These are phyloP conservation scores for Hyles vespertilio DNA, from an alignment of 1,140 invertebrate genomes.

Conservation along the genomic window DNA sequence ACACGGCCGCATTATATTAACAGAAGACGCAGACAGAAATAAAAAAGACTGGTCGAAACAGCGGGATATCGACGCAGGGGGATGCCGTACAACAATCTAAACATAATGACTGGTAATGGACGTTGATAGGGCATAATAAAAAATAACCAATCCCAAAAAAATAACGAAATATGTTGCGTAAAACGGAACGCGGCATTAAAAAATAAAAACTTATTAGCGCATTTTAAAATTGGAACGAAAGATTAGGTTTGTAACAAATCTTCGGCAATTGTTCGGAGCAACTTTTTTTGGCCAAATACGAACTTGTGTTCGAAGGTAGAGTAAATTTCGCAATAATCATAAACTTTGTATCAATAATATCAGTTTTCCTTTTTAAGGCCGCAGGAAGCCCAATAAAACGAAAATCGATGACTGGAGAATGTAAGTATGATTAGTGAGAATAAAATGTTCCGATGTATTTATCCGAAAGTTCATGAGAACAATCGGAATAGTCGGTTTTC, in stretches of 20 bases:
- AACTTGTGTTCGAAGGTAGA: background rate
- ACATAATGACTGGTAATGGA: slow-evolving; percentile 55
- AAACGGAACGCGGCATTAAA: slow-evolving; percentile 18
- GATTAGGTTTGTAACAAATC: slow-evolving; percentile 1
- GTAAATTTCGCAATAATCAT: too few species aligned
- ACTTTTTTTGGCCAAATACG: background rate
- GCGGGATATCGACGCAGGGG: slow-evolving; percentile 35
- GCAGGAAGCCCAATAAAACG: background rate
- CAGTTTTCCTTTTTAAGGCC: too few species aligned
- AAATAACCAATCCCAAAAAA: slow-evolving; percentile 27
- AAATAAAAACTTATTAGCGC: slow-evolving; percentile 6
- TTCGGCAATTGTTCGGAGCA: background rate
- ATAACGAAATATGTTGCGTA: slow-evolving; percentile 20
- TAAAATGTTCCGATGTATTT: background rate
- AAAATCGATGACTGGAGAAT: background rate
- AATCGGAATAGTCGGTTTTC: too few species aligned
- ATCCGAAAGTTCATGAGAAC: background rate
- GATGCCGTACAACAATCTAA: slow-evolving; percentile 41
- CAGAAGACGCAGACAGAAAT: slow-evolving; percentile 9
- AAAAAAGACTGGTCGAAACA: slow-evolving; percentile 22
- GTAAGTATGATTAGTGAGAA: background rate
- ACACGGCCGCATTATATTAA: background rate
- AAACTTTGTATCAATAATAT: too few species aligned
- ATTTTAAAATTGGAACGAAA: background rate
- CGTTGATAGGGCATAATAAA: slow-evolving; percentile 42